Base-by-base conservation (phyloP, 2,888 invertebrate genomes). In the Heliconius aoede region DNA sequence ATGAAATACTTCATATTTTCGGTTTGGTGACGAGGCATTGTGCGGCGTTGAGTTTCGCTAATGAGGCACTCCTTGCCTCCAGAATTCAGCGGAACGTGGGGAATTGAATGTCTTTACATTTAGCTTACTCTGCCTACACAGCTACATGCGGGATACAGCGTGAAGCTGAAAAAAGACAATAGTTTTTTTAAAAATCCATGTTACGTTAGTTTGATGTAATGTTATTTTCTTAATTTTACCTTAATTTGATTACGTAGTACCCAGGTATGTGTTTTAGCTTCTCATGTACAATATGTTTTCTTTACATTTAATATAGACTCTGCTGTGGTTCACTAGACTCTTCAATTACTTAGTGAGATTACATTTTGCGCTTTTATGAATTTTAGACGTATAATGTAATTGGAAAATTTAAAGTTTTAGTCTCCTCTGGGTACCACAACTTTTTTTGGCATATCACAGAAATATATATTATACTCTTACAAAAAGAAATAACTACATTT, bases 321-420 rank as follows among this genome's bases (percentile, higher is more conserved):
- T 36, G 65, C 65, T 36, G 65, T 65, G 65, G 65, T 65, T 65
- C 40, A 65, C 40, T 65, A 40, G 40, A 65, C 24, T 65, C 65
- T 65, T 65, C 65, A 65, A 65, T 65, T 65, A 65, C 65, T 65
- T 65, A 65, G 36, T 36, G 24, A 65, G 65, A 65, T 65, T 65
- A 65, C 36, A 65, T 65, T 65, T 65, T 65, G 36, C 65, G 24
- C 65, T 40, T 65, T 65, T 65, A 65, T 65, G 65, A 65, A 65
- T 65, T 65, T 65, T 40, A 40, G 36, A 65, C 36, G 24, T 65
- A 65, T 36, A 65, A 65, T 65, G 65, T 65, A 65, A 40, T 65
- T n/a, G 36, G 24, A 65, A 36, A 24, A 40, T 65, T 40, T 65
- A 24, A 65, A 65, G 24, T 65, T 26, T 26, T 26, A 60, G 60